Percentiles rank a stretch among this genome's conserved stretches.
Evolutionary conservation across 2,797 vertebrate species (phyloP).

Genomic region (Protosalanx chinensis): DNA sequence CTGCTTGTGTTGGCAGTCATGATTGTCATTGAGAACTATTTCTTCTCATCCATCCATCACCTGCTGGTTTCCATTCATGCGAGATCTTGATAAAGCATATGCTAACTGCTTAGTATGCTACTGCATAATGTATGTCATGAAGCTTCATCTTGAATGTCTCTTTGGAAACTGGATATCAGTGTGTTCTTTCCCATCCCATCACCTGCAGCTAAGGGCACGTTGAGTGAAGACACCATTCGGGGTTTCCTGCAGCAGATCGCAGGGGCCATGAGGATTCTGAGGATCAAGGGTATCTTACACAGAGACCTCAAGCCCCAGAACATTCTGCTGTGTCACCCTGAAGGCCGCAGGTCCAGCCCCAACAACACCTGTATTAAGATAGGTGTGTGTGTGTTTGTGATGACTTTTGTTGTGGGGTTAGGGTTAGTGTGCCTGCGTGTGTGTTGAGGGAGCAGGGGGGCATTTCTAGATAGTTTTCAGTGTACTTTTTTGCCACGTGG

Average conservation of each 20-base stretch:
- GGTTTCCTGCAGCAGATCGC: conserved; percentile 94
- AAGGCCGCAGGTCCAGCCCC: conserved; percentile 83
- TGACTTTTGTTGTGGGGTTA: too few relatives aligned
- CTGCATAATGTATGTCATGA: not conserved
- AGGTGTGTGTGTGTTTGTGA: conserved; percentile 57
- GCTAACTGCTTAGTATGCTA: not conserved
- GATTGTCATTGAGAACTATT: not conserved
- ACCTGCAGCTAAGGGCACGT: conserved; percentile 83
- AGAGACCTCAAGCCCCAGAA: conserved; percentile 97
- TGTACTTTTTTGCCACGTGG: not conserved
- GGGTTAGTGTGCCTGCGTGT: conserved; percentile 11
- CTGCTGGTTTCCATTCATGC: not conserved
- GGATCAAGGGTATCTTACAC: conserved; percentile 93
- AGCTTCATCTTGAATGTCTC: not conserved
- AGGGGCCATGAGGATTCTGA: conserved; percentile 89
- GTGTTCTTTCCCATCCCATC: conserved; percentile 5
- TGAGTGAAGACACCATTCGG: conserved; percentile 96
- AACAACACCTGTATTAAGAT: conserved; percentile 90
- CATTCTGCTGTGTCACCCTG: conserved; percentile 85
- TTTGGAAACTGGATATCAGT: not conserved
- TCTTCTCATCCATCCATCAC: not conserved
- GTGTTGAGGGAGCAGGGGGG: conserved; percentile 20
- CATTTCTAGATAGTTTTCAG: conserved; percentile 39
- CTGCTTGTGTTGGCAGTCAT: not conserved
- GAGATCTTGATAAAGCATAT: not conserved